Conservation (phyloP, 2,888 invertebrate species). For the Argyra leucocephala region DNA sequence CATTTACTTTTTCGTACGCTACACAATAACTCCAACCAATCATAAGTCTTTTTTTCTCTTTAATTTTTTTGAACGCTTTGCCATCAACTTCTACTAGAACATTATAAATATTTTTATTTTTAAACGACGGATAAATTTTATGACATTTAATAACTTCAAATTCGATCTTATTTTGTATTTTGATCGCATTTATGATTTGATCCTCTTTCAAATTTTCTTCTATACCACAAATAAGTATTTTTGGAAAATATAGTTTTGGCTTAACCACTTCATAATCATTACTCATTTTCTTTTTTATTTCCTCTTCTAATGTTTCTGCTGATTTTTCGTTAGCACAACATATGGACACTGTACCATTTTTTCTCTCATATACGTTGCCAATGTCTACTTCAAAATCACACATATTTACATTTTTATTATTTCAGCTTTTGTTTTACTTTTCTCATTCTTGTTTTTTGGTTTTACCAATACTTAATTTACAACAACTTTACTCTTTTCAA, state of each 20-base stretch:
- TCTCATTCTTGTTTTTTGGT: not conserved
- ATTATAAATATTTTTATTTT: conserved; percentile 14
- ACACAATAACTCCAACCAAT: not conserved
- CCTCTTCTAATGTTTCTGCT: conserved; percentile 12
- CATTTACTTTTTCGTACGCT: conserved; percentile 5
- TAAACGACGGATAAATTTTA: conserved; percentile 8
- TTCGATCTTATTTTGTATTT: conserved; percentile 11
- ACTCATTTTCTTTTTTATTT: conserved; percentile 15
- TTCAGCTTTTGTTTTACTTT: conserved; percentile 2
- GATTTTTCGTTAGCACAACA: conserved; percentile 13
- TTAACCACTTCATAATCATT: conserved; percentile 11
- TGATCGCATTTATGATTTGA: conserved; percentile 11
- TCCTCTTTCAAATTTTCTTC: not conserved
- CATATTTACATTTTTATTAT: not conserved
- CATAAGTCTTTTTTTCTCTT: conserved; percentile 11
- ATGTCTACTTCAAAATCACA: not conserved
- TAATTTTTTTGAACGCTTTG: conserved; percentile 11
- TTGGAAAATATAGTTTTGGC: not conserved
- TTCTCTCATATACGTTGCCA: conserved; percentile 12
- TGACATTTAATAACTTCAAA: not conserved
- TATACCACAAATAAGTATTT: not conserved
- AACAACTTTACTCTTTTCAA: too few relatives aligned
- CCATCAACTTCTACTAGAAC: conserved; percentile 15
- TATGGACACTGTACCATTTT: conserved; percentile 11
- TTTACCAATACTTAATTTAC: not conserved